Evolutionary conservation across 92 coral and sea anemone species (phyloP), one percentile per base, ranked within the genome.

Genomic region (Montipora capitata): DNA sequence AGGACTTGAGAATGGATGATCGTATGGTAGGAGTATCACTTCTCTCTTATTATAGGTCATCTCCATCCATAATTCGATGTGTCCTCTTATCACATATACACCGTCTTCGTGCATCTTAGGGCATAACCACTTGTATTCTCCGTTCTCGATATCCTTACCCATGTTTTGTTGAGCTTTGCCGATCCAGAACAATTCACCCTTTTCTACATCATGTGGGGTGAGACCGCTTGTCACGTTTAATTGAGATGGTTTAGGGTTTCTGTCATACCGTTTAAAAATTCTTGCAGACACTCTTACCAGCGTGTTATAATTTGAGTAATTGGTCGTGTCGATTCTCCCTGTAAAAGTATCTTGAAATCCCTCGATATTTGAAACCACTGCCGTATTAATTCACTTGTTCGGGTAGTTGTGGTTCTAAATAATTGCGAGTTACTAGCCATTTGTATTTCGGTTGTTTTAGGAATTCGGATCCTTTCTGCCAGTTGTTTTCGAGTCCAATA

Each of bases 381-480:
- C 59, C 59, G 59, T 70, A 51, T 92, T 27, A 27, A 27, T 27
- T 89, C 18, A 92, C 59, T 17, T 80, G 93, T 56, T 89, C 44
- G 85, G 88, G 72, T 85, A 89, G 57, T 89, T 69, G 18, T 52
- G 89, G 91, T 43, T 78, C 48, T 72, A 85, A 93, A 42, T 89
- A 82, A 52, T 88, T 83, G 40, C 84, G 88, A 58, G 90, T 83
- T 49, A 54, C 10, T 12, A 12, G 3, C 59, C 59, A 54, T 12
- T 54, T 12, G 59, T 54, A 7, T 54, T 54, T 3, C 10, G 59
- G 59, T 3, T 54, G 59, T 54, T 54, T 54, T 54, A 54, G 59
- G 59, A 54, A 54, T 8, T 54, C 59, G 59, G 59, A 12, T 9
- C 16, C 59, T 54, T 54, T 54, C 59, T 54, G 12, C 59, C 59